Conservation (phyloP, 1,140 invertebrate species). For the Thrips palmi region DNA sequence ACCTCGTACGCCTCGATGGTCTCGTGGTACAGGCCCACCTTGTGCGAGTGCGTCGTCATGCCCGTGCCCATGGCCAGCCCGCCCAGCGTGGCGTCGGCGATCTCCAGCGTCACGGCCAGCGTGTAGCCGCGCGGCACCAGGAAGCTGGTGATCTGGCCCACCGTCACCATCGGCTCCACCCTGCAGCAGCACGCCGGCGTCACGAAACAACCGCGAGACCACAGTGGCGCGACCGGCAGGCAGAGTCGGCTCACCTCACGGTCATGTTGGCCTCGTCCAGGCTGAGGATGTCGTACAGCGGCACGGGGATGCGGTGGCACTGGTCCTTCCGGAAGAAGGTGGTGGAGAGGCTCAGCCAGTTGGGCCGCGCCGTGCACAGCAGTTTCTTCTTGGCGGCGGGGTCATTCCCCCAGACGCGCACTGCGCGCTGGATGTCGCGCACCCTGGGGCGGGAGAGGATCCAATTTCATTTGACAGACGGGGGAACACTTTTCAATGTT, state of each 20-base stretch:
- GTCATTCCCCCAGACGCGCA: slow-evolving; percentile 36
- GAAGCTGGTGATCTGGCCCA: slow-evolving; percentile 31
- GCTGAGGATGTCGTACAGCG: slow-evolving; percentile 32
- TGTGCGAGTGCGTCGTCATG: slow-evolving; percentile 30
- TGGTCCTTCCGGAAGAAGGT: slow-evolving; percentile 43
- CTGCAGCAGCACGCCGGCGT: too few relatives aligned
- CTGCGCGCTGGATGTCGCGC: slow-evolving; percentile 32
- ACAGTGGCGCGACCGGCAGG: too few relatives aligned
- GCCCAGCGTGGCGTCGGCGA: slow-evolving; percentile 31
- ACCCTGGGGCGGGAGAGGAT: too few relatives aligned
- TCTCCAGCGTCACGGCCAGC: slow-evolving; percentile 33
- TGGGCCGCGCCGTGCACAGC: slow-evolving; percentile 42
- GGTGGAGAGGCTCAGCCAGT: slow-evolving; percentile 45
- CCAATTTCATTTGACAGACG: too few relatives aligned
- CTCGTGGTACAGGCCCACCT: slow-evolving; percentile 33
- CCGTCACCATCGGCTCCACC: slow-evolving; percentile 32
- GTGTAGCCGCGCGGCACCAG: slow-evolving; percentile 31
- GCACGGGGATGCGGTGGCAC: slow-evolving; percentile 37
- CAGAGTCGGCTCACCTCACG: too few relatives aligned
- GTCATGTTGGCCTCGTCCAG: slow-evolving; percentile 27
- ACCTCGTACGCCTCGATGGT: slow-evolving; percentile 30
- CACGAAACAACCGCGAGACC: too few relatives aligned
- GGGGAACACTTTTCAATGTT: too few relatives aligned
- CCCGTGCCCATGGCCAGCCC: slow-evolving; percentile 34
- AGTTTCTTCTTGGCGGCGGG: slow-evolving; percentile 28